phyloP scores from a whole-genome alignment of 2,797 vertebrate genomes.

The Sparus aurata region DNA sequence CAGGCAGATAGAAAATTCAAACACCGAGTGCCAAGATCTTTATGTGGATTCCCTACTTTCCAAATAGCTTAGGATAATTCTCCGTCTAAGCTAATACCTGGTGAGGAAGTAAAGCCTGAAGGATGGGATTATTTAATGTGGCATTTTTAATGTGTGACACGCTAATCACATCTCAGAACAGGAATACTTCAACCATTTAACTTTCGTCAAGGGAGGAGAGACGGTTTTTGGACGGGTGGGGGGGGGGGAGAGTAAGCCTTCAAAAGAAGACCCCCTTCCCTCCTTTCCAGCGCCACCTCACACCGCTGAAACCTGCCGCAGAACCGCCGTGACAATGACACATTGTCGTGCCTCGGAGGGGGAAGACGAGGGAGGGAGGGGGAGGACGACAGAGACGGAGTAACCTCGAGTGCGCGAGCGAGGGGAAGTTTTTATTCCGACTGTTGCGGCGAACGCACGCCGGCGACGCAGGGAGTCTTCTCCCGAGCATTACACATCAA shows the following conservation, averaged over 20 bases:
- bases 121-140: conserved; percentile 99
- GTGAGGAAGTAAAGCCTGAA: conserved; percentile 99
- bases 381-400: conserved; percentile 48
- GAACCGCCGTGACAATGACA: conserved; percentile 79
- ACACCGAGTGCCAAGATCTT: conserved; percentile 94
- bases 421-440: conserved; percentile 65
- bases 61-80: conserved; percentile 98
- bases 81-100: conserved; percentile 97
- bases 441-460: conserved; percentile 54
- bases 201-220: conserved; percentile 82
- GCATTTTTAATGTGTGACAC: conserved; percentile 96
- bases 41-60: conserved; percentile 91
- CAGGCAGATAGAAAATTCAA: conserved; percentile 97
- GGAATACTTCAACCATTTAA: conserved; percentile 91
- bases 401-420: conserved; percentile 59
- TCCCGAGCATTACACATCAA: conserved; percentile 70
- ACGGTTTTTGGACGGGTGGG: conserved; percentile 32
- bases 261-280: conserved; percentile 57
- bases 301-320: conserved; percentile 75
- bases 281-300: conserved; percentile 57
- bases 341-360: conserved; percentile 74
- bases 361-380: conserved; percentile 25
- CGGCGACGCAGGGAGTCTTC: conserved; percentile 56
- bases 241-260: conserved; percentile 69
- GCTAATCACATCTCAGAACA: conserved; percentile 95